Conservation (phyloP, 2,888 invertebrate species). For the Tipula confusa region DNA sequence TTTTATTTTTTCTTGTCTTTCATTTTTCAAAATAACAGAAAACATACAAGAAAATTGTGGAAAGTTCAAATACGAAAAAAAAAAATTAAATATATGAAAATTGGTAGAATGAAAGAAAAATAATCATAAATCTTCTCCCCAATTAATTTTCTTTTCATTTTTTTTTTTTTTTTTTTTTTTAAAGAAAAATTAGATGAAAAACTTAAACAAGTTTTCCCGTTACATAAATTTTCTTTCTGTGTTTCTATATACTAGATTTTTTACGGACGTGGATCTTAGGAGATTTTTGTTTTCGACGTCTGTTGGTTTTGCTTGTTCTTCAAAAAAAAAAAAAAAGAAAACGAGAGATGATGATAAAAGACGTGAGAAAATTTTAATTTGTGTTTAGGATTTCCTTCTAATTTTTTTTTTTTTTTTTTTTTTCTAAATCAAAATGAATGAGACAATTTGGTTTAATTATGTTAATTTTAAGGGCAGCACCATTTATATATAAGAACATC, state of each 20-base stretch:
- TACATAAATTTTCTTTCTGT: background rate
- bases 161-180: background rate
- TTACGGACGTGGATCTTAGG: conserved; percentile 3
- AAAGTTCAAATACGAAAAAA: conserved; percentile 1
- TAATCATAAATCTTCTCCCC: conserved; percentile 29
- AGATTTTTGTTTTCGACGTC: background rate
- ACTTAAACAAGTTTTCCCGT: conserved; percentile 25
- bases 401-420: background rate
- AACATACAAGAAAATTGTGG: conserved; percentile 12
- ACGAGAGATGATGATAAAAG: background rate
- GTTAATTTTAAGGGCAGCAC: background rate
- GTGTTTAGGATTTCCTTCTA: background rate
- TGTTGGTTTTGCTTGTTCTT: background rate
- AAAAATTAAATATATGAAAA: no score
- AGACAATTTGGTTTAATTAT: conserved; percentile 25
- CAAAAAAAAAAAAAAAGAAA: background rate
- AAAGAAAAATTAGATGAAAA: background rate
- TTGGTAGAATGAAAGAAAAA: conserved; percentile 27
- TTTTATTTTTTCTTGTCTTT: background rate
- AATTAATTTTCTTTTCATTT: conserved; percentile 27
- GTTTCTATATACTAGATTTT: background rate
- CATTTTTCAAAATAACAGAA: conserved; percentile 6
- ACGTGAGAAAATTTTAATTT: conserved; percentile 20
- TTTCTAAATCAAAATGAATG: conserved; percentile 20
- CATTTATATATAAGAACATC: conserved; percentile 9